Evolutionary conservation across 37 sponge, comb jelly and placozoan genomes (phyloP).

Genomic region (Geodia barretti): DNA sequence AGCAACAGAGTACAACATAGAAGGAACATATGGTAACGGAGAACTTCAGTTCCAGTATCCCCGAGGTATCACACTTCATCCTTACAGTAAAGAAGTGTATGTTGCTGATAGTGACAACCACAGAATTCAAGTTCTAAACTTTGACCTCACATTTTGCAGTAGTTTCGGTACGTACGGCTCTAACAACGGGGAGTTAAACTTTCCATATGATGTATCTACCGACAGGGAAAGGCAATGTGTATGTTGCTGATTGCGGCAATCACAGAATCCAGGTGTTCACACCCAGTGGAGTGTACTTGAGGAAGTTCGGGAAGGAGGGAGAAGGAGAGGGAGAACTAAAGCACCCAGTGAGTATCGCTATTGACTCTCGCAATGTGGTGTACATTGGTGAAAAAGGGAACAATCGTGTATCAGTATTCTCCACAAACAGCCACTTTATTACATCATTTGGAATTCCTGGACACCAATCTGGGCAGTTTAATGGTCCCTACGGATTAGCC

Average conservation of each 20-base stretch:
- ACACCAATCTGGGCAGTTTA: too few relatives aligned
- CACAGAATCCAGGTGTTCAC: constrained; percentile 5
- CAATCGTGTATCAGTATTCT: neutral
- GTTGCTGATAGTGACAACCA: neutral
- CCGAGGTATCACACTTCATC: neutral
- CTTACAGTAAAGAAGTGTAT: neutral
- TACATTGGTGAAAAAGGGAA: neutral
- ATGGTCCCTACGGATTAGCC: too few relatives aligned
- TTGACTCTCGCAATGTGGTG: neutral
- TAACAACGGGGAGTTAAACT: too few relatives aligned
- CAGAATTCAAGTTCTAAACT: neutral
- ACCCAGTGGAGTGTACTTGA: neutral
- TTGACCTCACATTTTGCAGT: neutral
- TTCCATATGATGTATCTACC: neutral
- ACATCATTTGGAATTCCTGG: neutral
- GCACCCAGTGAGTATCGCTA: neutral
- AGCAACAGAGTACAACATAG: neutral
- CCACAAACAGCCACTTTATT: neutral
- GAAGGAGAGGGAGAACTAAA: neutral
- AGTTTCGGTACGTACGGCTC: neutral
- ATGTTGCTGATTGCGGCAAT: neutral
- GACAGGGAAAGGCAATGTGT: neutral
- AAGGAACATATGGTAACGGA: neutral
- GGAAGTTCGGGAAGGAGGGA: neutral
- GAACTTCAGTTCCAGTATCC: neutral